Evolutionary conservation across 2,113 vertebrate species (phyloP).

Genomic region (Melanocharis versteri): DNA sequence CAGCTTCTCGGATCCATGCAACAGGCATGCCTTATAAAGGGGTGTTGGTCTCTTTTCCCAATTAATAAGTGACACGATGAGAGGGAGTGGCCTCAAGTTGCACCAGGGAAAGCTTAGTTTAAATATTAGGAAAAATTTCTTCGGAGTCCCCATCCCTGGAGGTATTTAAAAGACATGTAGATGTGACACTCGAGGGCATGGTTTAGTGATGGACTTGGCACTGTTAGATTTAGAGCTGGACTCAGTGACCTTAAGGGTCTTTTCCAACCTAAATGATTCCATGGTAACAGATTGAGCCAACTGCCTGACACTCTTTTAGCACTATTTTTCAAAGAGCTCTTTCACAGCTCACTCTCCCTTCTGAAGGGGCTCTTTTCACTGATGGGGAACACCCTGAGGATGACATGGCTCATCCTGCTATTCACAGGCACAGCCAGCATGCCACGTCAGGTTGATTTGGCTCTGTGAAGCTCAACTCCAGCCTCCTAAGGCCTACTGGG

Average conservation of each 20-base stretch:
- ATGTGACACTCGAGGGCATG: accelerated
- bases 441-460: not conserved
- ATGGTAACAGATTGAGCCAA: not conserved
- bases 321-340: not conserved
- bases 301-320: not conserved
- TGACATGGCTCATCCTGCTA: accelerated
- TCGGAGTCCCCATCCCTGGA: not conserved
- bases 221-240: not conserved
- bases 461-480: not conserved
- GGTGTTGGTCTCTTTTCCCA: not conserved
- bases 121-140: not conserved
- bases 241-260: not conserved
- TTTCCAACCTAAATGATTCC: not conserved
- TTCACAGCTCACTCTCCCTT: not conserved
- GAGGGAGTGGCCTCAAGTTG: not conserved
- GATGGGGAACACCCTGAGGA: not conserved
- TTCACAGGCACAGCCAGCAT: not conserved
- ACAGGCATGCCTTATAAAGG: not conserved
- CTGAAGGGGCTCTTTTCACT: not conserved
- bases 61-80: not conserved
- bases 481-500: not conserved
- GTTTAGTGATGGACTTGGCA: not conserved
- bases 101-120: not conserved
- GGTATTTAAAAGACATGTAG: not conserved
- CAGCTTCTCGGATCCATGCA: not conserved